These are phyloP conservation scores for Arctia plantaginis DNA, from an alignment of 2,888 invertebrate species.

Conservation along the genomic window DNA sequence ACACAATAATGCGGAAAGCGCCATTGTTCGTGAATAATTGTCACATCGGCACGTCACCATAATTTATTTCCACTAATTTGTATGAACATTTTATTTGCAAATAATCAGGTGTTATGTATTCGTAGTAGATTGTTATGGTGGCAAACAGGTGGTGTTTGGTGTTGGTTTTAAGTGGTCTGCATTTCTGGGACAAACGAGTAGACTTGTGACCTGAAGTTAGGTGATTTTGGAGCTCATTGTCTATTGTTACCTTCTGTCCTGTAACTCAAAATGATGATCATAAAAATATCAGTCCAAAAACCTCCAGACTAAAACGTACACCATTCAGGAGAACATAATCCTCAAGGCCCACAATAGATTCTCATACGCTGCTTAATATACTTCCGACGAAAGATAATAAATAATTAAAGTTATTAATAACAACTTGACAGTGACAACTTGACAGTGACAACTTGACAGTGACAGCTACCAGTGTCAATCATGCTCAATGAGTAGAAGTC, in stretches of 20 bases:
- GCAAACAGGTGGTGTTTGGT: too few species aligned
- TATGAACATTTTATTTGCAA: constrained; percentile 2
- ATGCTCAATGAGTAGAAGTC: constrained; percentile 7
- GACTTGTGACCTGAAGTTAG: too few species aligned
- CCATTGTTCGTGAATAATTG: constrained; percentile 2
- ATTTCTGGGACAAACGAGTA: too few species aligned
- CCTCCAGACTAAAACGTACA: not conserved
- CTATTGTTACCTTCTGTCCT: too few species aligned
- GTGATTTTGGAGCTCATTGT: too few species aligned
- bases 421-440: constrained; percentile 7
- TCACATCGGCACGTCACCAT: not conserved
- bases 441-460: constrained; percentile 1
- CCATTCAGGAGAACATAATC: not conserved
- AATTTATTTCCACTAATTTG: constrained; percentile 18
- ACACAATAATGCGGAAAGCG: constrained; percentile 18
- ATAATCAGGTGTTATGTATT: not conserved
- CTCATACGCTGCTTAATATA: not conserved
- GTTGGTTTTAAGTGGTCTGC: too few species aligned
- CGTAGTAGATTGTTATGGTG: not conserved
- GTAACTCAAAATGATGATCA: too few species aligned
- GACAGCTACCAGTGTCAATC: constrained; percentile 15
- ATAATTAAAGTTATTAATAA: not conserved
- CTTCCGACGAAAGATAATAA: not conserved
- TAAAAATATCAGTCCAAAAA: not conserved
- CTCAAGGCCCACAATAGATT: not conserved